Conservation (phyloP, 2,888 invertebrate species). For the Drosophila sordidapex region DNA sequence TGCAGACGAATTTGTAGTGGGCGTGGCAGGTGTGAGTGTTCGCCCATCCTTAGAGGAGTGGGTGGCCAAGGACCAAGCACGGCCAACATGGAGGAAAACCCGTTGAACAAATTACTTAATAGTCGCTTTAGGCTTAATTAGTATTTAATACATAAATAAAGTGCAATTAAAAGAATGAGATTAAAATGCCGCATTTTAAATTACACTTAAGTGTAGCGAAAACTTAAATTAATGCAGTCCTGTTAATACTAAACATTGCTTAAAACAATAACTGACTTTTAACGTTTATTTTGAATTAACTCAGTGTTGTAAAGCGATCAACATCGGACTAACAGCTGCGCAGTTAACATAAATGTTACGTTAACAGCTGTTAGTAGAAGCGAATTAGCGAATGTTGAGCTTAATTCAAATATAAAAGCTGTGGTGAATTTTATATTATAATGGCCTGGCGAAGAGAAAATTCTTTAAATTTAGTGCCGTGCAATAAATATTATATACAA, state of each 20-base stretch:
- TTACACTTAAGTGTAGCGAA: not conserved
- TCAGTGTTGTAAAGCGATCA: conserved; percentile 29
- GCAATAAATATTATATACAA: not conserved
- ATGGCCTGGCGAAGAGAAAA: not conserved
- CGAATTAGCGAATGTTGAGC: not conserved
- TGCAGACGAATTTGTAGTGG: conserved; percentile 14
- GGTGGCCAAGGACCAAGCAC: conserved; percentile 7
- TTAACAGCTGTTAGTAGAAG: conserved; percentile 4
- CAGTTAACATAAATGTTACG: not conserved
- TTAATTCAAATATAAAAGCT: not conserved
- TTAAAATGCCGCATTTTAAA: not conserved
- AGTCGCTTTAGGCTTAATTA: conserved; percentile 33
- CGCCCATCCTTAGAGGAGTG: not conserved
- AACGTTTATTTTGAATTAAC: not conserved
- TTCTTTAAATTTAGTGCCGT: not conserved
- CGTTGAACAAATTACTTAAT: conserved; percentile 59
- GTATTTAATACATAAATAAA: conserved; percentile 56
- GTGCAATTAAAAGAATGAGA: conserved; percentile 55
- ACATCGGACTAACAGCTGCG: not conserved
- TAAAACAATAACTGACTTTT: not conserved
- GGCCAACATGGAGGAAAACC: conserved; percentile 17
- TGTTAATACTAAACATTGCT: not conserved
- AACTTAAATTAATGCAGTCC: not conserved
- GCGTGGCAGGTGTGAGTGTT: conserved; percentile 20
- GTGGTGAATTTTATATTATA: conserved; percentile 8